Percentiles rank a stretch among this genome's conserved stretches.
phyloP scores from a whole-genome alignment of 2,888 invertebrate species.

The Nephrotoma guestfalica region DNA sequence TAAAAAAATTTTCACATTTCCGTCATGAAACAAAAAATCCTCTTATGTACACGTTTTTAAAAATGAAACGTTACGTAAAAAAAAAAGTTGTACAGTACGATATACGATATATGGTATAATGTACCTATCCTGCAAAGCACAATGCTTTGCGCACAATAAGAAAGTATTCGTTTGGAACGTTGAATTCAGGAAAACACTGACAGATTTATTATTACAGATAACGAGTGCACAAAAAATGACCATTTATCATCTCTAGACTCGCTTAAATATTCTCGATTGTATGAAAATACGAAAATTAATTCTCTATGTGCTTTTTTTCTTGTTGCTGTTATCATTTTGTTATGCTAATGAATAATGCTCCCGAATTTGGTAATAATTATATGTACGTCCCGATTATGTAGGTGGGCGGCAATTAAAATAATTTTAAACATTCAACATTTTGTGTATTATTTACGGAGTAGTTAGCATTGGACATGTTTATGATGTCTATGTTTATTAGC shows the following conservation, averaged over 20 bases:
- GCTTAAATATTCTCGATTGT: not conserved
- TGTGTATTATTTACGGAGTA: too few species aligned
- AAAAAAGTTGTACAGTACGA: not conserved
- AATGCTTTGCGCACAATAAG: not conserved
- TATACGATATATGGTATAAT: not conserved
- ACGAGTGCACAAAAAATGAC: not conserved
- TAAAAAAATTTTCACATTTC: not conserved
- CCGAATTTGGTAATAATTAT: not conserved
- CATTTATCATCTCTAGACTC: not conserved
- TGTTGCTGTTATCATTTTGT: not conserved
- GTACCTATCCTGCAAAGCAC: not conserved
- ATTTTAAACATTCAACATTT: too few species aligned
- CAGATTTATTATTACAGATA: not conserved
- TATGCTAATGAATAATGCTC: not conserved
- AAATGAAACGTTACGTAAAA: not conserved
- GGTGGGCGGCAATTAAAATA: too few species aligned
- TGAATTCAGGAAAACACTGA: not conserved
- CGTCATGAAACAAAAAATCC: not conserved
- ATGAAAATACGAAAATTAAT: not conserved
- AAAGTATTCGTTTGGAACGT: not conserved
- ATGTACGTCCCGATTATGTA: too few species aligned
- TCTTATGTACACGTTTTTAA: not conserved
- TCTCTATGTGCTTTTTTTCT: not conserved
- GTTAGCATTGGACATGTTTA: too few species aligned
- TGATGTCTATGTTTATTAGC: too few species aligned